These are phyloP conservation scores for Pachyseris speciosa DNA, from an alignment of 64 coral and sea anemone genomes.

Conservation along the genomic window DNA sequence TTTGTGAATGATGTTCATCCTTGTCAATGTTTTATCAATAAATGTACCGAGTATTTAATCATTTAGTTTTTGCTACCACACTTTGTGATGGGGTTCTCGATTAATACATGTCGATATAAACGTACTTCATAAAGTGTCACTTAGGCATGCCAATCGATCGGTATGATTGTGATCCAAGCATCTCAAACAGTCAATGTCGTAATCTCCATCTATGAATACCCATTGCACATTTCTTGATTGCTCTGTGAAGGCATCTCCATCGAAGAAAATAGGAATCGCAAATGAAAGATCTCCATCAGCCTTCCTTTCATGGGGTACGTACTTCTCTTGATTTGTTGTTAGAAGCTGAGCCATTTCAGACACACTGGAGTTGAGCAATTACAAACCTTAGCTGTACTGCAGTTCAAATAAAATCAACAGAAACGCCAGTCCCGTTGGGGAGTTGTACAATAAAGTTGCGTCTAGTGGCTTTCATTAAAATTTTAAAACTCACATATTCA, in stretches of 20 bases:
- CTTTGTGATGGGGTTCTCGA: no score
- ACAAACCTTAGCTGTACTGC: conserved; percentile 16
- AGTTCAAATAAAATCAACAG: no score
- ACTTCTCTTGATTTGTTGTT: conserved; percentile 4
- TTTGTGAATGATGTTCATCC: background rate
- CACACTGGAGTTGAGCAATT: background rate
- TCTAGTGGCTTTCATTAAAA: no score
- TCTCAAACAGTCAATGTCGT: conserved; percentile 18
- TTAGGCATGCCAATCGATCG: conserved; percentile 35
- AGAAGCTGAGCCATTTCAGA: conserved; percentile 34
- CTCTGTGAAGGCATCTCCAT: conserved; percentile 28
- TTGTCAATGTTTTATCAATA: no score
- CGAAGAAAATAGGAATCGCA: conserved; percentile 19
- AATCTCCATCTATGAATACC: conserved; percentile 22
- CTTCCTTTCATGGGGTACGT: conserved; percentile 3
- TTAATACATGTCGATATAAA: no score
- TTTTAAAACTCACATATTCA: conserved; percentile 23
- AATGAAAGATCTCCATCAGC: conserved; percentile 1
- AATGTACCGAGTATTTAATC: no score
- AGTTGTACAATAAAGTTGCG: no score
- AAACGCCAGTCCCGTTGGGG: no score
- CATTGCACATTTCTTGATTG: conserved; percentile 32
- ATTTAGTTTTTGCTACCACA: no score
- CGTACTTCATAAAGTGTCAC: conserved; percentile 29
- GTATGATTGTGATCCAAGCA: conserved; percentile 10